Evolutionary conservation across 2,113 vertebrate genomes (phyloP), one percentile per base, ranked within the genome.

Genomic region (Onychostoma macrolepis): DNA sequence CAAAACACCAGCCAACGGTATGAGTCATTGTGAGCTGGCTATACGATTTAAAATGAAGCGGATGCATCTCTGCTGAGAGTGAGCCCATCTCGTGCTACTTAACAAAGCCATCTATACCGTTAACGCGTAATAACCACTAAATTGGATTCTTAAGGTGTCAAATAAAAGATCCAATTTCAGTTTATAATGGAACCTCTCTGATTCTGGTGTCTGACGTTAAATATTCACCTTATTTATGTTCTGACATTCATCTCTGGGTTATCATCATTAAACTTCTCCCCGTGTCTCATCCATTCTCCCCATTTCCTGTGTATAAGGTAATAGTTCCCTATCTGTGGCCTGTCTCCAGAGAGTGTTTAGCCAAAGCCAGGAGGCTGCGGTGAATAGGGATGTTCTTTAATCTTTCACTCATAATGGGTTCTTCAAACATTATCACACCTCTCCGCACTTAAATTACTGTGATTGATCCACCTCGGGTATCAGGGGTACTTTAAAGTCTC

Each of bases 121-220:
- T 83, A 86, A 86, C 9, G 12, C 48, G 7, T 50, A 86, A 86
- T 86, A 72, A 83, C 80, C 65, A 84, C 74, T 28, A 65, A 86
- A 86, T 50, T 74, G 75, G 63, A 63, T 80, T 81, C 69, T 80
- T 67, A 43, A 67, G 76, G 65, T 58, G 30, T 67, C 63, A 56
- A 63, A 86, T 83, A 84, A 88, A 90, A 82, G 43, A 88, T 90
- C 80, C 84, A 84, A 88, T 90, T 88, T 90, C 74, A n/a, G 10
- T 12, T 85, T 45, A 7, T 61, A 90, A 86, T 86, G 78, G 77
- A 78, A 71, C 6, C 53, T 28, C 71, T 81, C 80, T 50, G 19
- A 69, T 65, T 80, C 80, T 83, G 74, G 48, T 83, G 74, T 79
- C 80, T 74, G 50, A 45, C 38, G 79, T 90, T 87, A 87, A 84